These are phyloP conservation scores for Meloidogyne exigua DNA, from an alignment of 1,140 invertebrate genomes.

Conservation along the genomic window DNA sequence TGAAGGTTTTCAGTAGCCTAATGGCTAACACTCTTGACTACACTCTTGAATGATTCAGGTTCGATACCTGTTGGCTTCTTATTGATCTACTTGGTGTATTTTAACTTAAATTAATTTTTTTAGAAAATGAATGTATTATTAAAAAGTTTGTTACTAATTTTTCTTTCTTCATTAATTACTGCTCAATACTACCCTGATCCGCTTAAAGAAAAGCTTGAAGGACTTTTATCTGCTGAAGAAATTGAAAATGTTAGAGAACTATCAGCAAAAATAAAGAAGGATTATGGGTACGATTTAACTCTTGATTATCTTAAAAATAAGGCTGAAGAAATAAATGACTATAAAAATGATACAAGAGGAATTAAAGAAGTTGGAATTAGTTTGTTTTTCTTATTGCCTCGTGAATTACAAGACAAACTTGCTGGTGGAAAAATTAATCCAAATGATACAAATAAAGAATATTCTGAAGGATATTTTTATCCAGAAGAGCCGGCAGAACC, in stretches of 20 bases:
- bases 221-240: background rate
- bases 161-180: no score
- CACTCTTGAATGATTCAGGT: no score
- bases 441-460: background rate
- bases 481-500: background rate
- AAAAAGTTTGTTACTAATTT: no score
- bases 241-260: background rate
- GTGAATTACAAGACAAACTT: background rate
- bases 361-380: background rate
- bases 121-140: no score
- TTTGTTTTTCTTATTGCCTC: background rate
- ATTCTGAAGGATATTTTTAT: background rate
- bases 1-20: no score
- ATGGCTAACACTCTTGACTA: no score
- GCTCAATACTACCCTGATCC: no score
- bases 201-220: background rate
- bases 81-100: no score
- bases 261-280: background rate
- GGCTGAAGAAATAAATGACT: background rate
- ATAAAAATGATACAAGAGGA: constrained; percentile 1
- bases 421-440: background rate
- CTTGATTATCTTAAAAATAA: background rate
- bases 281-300: background rate
- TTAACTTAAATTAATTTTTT: no score
- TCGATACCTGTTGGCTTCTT: no score